Base-by-base conservation (phyloP, 2,888 invertebrate genomes). In the Suillia variegata region DNA sequence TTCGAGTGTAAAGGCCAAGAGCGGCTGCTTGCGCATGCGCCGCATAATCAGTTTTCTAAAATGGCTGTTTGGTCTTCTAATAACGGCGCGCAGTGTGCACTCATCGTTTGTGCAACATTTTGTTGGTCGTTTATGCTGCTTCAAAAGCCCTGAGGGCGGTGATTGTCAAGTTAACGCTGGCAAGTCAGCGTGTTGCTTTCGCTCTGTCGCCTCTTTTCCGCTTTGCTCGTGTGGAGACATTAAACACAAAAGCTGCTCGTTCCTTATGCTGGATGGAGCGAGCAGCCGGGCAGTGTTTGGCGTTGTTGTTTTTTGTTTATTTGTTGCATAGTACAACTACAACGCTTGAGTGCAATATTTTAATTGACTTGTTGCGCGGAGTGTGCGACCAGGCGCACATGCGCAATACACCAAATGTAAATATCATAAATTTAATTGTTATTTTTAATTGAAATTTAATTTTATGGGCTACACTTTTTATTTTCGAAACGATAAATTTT, bases 101-200 rank as follows among this genome's bases (percentile, higher is more conserved):
- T 31, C 31, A 31, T 6, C 6, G 31, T 12, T 31, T 12, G 31
- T 31, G 12, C 31, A 31, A 31, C 31, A 31, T 31, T 31, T 31
- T 31, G 31, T 31, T 31, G 12, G 6, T 31, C 6, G 6, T 31
- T 6, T 6, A 31, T 8, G 31, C 31, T 6, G 22, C 54, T n/a
- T n/a, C 22, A 21, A 38, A 62, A 58, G 62, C 65, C 71, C 73
- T 65, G 64, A 70, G 73, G 73, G 71, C 63, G 69, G 70, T 70
- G 71, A 73, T 74, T 73, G 74, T 70, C 71, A 73, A 73, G 71
- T 73, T 72, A 70, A 63, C 68, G 67, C 63, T 65, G 21, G 22
- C 33, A 15, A 31, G 3, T 20, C 33, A 13, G 47, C 33, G 13
- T 20, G 26, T 6, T 8, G 4, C 13, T 34, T 33, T 6, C 20